Conservation (phyloP, 2,797 vertebrate genomes). For the Micrastur ruficollis region DNA sequence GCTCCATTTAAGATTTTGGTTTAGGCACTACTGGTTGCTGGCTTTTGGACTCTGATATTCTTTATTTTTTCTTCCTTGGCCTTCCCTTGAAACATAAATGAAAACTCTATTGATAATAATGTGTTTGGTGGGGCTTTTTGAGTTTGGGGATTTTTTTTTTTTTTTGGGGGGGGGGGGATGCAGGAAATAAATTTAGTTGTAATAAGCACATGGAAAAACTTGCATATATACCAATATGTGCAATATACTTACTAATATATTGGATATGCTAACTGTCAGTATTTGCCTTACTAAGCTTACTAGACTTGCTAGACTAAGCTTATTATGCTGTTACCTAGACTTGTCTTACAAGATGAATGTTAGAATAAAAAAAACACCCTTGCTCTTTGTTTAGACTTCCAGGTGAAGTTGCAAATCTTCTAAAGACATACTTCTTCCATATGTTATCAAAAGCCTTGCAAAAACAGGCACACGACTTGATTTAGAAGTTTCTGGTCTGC, state of each 20-base stretch:
- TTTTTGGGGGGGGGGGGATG: not conserved
- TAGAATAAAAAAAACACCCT: not conserved
- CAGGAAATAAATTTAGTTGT: not conserved
- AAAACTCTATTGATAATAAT: not conserved
- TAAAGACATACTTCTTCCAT: not conserved
- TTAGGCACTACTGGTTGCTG: not conserved
- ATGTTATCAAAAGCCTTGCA: not conserved
- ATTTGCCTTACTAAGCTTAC: not conserved
- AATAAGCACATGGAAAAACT: constrained; percentile 9
- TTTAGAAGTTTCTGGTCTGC: rapidly evolving
- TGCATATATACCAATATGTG: not conserved
- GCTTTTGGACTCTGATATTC: not conserved
- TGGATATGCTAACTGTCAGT: not conserved
- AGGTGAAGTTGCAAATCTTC: not conserved
- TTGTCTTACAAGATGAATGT: not conserved
- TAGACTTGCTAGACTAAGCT: not conserved
- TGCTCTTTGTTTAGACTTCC: not conserved
- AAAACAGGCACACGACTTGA: not conserved
- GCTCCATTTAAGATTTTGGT: not conserved
- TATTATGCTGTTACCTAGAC: not conserved
- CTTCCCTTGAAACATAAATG: not conserved
- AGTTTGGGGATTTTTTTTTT: not conserved
- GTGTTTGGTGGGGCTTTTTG: not conserved
- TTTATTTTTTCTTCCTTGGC: not conserved
- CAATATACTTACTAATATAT: not conserved